phyloP scores from a whole-genome alignment of 2,113 vertebrate species.

The Lophura nycthemera region DNA sequence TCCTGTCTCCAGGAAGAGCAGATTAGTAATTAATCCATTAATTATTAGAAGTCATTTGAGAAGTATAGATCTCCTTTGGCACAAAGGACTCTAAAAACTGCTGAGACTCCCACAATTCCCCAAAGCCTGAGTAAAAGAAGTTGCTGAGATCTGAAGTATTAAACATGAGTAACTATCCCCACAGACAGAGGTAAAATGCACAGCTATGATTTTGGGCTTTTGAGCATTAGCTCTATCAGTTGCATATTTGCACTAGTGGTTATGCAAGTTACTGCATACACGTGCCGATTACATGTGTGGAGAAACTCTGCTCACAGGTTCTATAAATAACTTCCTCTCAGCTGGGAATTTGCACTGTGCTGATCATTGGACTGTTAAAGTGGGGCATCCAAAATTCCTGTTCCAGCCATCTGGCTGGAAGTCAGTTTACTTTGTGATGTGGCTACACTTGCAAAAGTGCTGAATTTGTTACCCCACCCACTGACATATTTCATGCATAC shows the following conservation, averaged over 20 bases:
- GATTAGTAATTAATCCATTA: constrained; percentile 16
- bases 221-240: neutral
- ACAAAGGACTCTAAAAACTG: neutral
- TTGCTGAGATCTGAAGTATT: neutral
- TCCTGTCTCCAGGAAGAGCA: neutral
- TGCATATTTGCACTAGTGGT: neutral
- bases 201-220: neutral
- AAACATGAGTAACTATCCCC: neutral
- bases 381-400: neutral
- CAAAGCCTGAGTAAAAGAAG: neutral
- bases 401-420: neutral
- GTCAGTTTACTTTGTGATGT: neutral
- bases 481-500: neutral
- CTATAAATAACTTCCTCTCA: neutral
- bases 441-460: neutral
- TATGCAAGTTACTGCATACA: neutral
- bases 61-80: neutral
- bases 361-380: neutral
- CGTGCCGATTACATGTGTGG: accelerated
- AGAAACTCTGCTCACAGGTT: neutral
- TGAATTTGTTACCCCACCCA: neutral
- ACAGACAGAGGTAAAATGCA: neutral
- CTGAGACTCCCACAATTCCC: neutral
- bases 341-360: neutral
- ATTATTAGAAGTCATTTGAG: neutral